phyloP scores from a whole-genome alignment of 2,113 vertebrate genomes.

The Lepisosteus osseus region DNA sequence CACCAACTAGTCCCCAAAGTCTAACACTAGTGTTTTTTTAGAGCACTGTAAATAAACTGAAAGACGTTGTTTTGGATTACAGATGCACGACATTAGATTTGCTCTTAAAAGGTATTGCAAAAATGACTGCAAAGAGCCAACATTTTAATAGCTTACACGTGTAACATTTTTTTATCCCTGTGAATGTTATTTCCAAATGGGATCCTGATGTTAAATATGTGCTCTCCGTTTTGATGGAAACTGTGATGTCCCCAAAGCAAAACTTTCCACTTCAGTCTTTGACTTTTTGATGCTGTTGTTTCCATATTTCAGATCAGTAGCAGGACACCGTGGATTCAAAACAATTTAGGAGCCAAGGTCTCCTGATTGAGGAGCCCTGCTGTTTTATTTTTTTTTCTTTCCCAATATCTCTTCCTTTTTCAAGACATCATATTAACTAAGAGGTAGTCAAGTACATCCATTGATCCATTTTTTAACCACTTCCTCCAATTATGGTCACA shows the following conservation, averaged over 20 bases:
- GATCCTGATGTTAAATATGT: conserved; percentile 1
- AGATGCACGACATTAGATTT: not conserved
- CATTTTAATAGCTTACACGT: not conserved
- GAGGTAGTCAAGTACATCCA: no score
- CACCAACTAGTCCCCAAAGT: no score
- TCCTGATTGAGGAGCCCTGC: no score
- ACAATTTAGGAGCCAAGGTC: no score
- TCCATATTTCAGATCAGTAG: not conserved
- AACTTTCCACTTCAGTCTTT: not conserved
- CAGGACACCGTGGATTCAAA: not conserved
- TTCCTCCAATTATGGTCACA: no score
- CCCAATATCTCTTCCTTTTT: no score
- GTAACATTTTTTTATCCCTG: not conserved
- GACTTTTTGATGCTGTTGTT: no score
- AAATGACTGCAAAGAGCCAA: not conserved
- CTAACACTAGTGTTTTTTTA: not conserved
- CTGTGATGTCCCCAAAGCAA: not conserved
- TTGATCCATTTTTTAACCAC: no score
- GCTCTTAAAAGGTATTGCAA: not conserved
- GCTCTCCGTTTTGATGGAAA: not conserved
- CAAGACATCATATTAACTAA: no score
- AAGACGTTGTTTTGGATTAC: not conserved
- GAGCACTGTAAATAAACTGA: not conserved
- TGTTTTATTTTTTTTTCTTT: no score
- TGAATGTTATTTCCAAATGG: not conserved